Base-by-base conservation (phyloP, 2,888 invertebrate species). In the Drosophila peninsularis region DNA sequence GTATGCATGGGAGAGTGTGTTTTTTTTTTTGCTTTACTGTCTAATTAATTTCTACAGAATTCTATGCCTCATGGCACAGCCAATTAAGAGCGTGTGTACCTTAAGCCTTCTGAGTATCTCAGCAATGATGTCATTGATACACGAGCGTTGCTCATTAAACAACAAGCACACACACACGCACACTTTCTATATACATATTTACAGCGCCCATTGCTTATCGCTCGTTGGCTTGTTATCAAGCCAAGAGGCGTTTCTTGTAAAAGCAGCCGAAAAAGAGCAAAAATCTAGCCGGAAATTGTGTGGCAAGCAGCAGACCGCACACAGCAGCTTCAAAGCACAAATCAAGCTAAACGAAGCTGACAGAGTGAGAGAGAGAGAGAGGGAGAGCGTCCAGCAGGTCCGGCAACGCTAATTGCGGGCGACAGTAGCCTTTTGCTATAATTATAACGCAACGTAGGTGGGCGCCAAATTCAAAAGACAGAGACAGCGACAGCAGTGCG, bases 371-470 rank as follows among this genome's bases (percentile, higher is more conserved):
- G 42, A 47, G 52, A 44, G 11, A 30, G 32, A 19, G 32, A 19
- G 21, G 19, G n/a, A 24, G 74, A 56, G 53, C 66, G 79, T 84
- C 85, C 81, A 82, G 85, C 79, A 44, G 64, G 70, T 81, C 78
- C 78, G 74, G 60, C 67, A 68, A 61, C 69, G 65, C 54, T 76
- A 82, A 82, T 88, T 82, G 82, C 73, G 56, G 79, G 68, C 79
- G 82, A 88, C 88, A 71, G 65, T 72, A 88, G 75, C 77, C 88
- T 81, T 68, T 84, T 78, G 88, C 80, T 87, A 77, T 78, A 89
- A 82, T 86, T 89, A 84, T 75, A 87, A 65, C 69, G 49, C 86
- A 56, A 77, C 80, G 88, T 87, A 88, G 86, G 86, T 87, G 86
- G 86, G 89, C 89, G 82, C 77, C 74, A 58, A 47, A 69, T 61